Base-by-base conservation (phyloP, 1,140 invertebrate genomes). In the Holotrichia oblita region DNA sequence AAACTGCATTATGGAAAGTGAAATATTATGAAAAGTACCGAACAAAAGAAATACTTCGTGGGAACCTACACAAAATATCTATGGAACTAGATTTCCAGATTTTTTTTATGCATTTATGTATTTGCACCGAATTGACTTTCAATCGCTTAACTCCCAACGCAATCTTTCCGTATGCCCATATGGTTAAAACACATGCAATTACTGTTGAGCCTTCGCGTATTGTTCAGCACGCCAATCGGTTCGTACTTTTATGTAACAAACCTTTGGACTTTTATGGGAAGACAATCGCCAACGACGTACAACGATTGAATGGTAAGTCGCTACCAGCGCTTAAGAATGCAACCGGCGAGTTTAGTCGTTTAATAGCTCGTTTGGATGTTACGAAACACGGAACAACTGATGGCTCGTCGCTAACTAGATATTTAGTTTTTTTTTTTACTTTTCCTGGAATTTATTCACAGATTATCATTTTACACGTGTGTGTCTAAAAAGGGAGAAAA, bases 311-410 rank as follows among this genome's bases (percentile, higher is more conserved):
- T 48, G 44, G 44, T 48, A 48, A 48, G 44, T 48, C n/a, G 44
- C 10, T 10, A 10, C 12, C 44, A 48, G 12, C n/a, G 44, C n/a
- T 48, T 48, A 48, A 14, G 44, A 48, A 48, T 48, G 44, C 44
- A 12, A 14, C n/a, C n/a, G 44, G 44, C 44, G 44, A 48, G 12
- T n/a, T 48, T 48, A 14, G 44, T n/a, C 44, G 44, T 48, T 48
- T 48, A 48, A 48, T 48, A n/a, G 44, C 44, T 48, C 44, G 44
- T 48, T 14, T 48, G 44, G 44, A 48, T 48, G 44, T 48, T 48
- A 12, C 44, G 44, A 48, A 48, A 48, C 44, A n/a, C 44, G 44
- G 44, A 48, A 48, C 44, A 12, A 48, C 44, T 3, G n/a, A n/a
- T n/a, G 7, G 1, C n/a, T n/a, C 44, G 44, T 48, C 44, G 44